Evolutionary conservation across 2,888 invertebrate genomes (phyloP), one percentile per base, ranked within the genome.

Genomic region (Ramazzottius varieornatus): DNA sequence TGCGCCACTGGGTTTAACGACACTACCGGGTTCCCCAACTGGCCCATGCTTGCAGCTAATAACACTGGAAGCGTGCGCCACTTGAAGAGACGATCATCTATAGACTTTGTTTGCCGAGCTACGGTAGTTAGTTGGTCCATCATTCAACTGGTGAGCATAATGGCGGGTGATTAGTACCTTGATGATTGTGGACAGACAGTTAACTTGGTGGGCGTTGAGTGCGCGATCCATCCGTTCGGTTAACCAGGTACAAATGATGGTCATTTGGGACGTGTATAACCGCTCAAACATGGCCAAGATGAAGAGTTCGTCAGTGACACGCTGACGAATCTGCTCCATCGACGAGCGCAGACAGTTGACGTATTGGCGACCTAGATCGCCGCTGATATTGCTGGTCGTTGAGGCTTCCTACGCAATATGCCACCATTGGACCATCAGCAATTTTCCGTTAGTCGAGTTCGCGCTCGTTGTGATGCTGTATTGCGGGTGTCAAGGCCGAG

Each of bases 271-370:
- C 66, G 86, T 86, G 79, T 96, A 98, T 92, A 92, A 93, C 78
- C 86, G 84, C 82, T 87, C 86, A 77, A 86, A 85, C 72, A 86
- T 82, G 72, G 82, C 84, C 67, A 87, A 79, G 70, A 86, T 86
- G 84, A 86, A 88, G 67, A 87, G 78, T 74, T 87, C 88, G 75
- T 88, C 87, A 68, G 83, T 83, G 67, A 98, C 89, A 81, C 94
- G 94, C 71, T 94, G 91, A 73, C 94, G 83, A 71, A 98, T 87
- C 80, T 93, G 92, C 80, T 98, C 98, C 83, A 94, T 88, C 72
- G 92, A 92, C 73, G 90, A 92, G 69, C 94, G 83, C 78, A 93
- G 88, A 77, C 96, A 98, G 79, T 90, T 92, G 65, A 98, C 92
- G 78, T 98, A 98, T 46, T 91, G 88, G 75, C 94, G 91, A 1